Percentiles rank a stretch among this genome's conserved stretches.
These are phyloP conservation scores for Austrofundulus limnaeus DNA, from an alignment of 2,113 vertebrate genomes.

Conservation along the genomic window DNA sequence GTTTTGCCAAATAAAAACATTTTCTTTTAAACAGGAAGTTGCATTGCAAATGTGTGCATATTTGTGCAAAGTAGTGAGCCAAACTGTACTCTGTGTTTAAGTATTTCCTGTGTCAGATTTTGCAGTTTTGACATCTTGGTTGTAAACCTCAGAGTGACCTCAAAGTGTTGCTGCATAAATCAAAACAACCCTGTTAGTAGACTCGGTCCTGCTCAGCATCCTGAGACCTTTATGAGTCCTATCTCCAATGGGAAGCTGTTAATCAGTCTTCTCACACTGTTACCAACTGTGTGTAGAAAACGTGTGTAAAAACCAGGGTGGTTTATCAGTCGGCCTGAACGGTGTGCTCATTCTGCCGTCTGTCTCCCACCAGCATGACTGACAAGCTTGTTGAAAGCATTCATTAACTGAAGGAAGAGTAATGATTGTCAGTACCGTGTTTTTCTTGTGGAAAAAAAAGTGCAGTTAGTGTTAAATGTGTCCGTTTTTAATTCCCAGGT, in stretches of 20 bases:
- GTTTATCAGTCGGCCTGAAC: conserved; percentile 29
- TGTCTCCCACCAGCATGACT: conserved; percentile 4
- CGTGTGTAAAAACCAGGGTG: conserved; percentile 4
- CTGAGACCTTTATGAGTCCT: conserved; percentile 23
- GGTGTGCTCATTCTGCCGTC: conserved; percentile 9
- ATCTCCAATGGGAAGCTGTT: conserved; percentile 8
- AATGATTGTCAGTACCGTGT: conserved; percentile 61
- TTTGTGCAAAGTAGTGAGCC: neutral
- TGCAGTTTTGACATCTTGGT: conserved; percentile 37
- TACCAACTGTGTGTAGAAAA: conserved; percentile 6
- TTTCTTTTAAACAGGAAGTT: too few relatives aligned
- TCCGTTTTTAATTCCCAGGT: conserved; percentile 2
- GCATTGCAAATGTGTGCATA: neutral
- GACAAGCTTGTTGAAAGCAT: conserved; percentile 16
- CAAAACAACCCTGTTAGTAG: conserved; percentile 22
- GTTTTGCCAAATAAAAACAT: neutral
- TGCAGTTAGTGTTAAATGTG: conserved; percentile 18
- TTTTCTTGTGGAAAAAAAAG: conserved; percentile 8
- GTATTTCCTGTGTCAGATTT: conserved; percentile 18
- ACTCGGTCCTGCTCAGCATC: conserved; percentile 34
- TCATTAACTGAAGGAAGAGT: conserved; percentile 52
- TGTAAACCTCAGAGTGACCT: conserved; percentile 43
- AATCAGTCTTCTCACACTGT: conserved; percentile 15
- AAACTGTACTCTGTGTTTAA: neutral
- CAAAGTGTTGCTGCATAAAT: conserved; percentile 16